Evolutionary conservation across 1,140 invertebrate genomes (phyloP).

Genomic region (Argopecten irradians): DNA sequence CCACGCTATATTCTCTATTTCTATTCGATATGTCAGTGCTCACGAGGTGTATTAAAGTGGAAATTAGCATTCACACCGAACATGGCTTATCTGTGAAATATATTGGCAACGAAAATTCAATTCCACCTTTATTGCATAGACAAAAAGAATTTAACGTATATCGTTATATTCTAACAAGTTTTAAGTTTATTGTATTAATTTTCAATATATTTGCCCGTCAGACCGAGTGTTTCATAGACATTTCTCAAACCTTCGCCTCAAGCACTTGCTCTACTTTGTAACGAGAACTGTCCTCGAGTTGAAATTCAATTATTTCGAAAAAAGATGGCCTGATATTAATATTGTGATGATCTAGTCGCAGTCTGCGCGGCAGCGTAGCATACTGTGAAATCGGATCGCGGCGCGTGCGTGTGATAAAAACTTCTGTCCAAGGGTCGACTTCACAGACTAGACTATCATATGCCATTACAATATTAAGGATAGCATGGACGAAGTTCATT

Average conservation of each 20-base stretch:
- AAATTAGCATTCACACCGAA: neutral
- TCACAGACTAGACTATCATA: neutral
- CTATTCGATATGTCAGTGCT: neutral
- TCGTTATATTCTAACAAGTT: neutral
- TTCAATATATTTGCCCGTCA: neutral
- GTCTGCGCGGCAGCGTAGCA: neutral
- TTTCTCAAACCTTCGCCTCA: neutral
- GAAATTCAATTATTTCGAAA: constrained; percentile 19
- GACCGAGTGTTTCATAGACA: neutral
- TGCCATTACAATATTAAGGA: neutral
- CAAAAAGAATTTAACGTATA: neutral
- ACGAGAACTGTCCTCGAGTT: constrained; percentile 14
- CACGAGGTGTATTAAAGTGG: neutral
- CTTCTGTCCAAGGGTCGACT: neutral
- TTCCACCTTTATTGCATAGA: constrained; percentile 10
- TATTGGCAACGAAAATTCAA: neutral
- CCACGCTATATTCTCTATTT: no score
- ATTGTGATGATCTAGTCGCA: neutral
- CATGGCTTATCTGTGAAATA: neutral
- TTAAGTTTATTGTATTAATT: neutral
- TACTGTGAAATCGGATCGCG: neutral
- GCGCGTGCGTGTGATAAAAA: neutral
- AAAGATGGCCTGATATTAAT: constrained; percentile 16
- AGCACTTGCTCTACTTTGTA: neutral
- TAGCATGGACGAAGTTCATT: neutral